These are phyloP conservation scores for Morone chrysops DNA, from an alignment of 2,113 vertebrate genomes.

Conservation along the genomic window DNA sequence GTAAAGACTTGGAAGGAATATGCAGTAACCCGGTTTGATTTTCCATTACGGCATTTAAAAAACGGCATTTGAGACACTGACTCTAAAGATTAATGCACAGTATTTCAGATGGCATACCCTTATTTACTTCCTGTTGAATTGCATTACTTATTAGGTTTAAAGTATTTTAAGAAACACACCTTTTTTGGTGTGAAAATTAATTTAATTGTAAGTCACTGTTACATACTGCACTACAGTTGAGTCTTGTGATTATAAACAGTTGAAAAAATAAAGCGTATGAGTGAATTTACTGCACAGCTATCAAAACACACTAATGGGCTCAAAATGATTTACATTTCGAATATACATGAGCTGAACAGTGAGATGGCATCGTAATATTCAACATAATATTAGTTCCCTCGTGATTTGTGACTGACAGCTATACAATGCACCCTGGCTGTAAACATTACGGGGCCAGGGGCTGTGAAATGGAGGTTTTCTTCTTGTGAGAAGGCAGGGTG, in stretches of 20 bases:
- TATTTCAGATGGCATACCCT: background rate
- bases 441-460: constrained; percentile 34
- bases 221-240: background rate
- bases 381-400: constrained; percentile 25
- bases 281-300: background rate
- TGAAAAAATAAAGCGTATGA: background rate
- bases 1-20: background rate
- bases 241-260: background rate
- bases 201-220: background rate
- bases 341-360: constrained; percentile 7
- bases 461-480: constrained; percentile 57
- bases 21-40: background rate
- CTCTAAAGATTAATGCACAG: background rate
- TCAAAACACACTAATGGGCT: background rate
- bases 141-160: background rate
- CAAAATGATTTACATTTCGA: background rate
- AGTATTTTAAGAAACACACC: background rate
- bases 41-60: background rate
- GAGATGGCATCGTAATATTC: constrained; percentile 11
- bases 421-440: constrained; percentile 25
- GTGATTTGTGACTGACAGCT: constrained; percentile 50
- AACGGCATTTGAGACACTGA: background rate
- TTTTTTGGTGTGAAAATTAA: background rate
- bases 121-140: background rate
- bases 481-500: constrained; percentile 37